phyloP scores from a whole-genome alignment of 2,113 vertebrate species.

The Elgaria multicarinata region DNA sequence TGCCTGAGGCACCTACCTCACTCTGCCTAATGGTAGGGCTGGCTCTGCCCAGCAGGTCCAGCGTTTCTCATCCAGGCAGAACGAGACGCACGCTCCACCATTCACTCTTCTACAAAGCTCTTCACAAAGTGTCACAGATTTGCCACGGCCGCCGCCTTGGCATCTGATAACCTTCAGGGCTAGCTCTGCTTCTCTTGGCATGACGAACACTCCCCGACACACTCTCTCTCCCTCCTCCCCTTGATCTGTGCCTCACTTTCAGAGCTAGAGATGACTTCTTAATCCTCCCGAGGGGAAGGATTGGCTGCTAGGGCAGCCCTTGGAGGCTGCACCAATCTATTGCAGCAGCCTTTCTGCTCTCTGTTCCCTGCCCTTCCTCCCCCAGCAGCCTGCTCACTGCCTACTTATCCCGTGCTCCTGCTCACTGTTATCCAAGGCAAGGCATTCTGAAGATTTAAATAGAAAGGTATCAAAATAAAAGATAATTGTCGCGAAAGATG shows the following conservation, averaged over 20 bases:
- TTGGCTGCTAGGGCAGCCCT: neutral
- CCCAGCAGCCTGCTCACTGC: neutral
- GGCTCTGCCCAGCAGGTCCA: neutral
- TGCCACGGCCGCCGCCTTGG: neutral
- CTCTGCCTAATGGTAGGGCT: neutral
- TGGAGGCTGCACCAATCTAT: neutral
- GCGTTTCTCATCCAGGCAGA: neutral
- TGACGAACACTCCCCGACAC: neutral
- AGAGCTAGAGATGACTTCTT: neutral
- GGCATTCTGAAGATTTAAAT: slow-evolving; percentile 64
- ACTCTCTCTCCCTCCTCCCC: no score
- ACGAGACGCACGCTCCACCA: neutral
- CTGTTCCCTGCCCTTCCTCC: neutral
- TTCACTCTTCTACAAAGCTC: neutral
- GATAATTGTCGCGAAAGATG: slow-evolving; percentile 72
- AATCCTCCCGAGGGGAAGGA: neutral
- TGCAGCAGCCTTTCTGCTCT: neutral
- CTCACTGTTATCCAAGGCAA: neutral
- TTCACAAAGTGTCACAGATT: neutral
- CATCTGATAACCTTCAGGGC: neutral
- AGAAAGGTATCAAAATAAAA: slow-evolving; percentile 75
- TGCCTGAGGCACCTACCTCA: neutral
- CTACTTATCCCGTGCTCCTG: slow-evolving; percentile 11
- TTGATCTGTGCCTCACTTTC: neutral
- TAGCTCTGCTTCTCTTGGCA: neutral